phyloP scores from a whole-genome alignment of 2,888 invertebrate genomes.

The Heliothis peltigera region DNA sequence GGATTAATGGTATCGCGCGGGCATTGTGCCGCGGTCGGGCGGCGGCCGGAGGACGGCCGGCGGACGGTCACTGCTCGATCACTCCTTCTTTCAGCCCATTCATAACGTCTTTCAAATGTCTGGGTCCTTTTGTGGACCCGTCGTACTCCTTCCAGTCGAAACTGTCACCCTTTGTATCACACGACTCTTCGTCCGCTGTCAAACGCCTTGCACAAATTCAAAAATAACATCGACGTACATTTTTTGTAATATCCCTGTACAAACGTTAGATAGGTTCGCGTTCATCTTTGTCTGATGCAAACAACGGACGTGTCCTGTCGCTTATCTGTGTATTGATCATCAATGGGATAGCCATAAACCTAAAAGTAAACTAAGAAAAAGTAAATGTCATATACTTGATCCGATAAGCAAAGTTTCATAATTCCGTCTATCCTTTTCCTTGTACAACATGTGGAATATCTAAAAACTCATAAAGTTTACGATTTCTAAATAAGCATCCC shows the following conservation, averaged over 20 bases:
- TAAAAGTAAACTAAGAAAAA: conserved; percentile 53
- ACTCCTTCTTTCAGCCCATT: conserved; percentile 88
- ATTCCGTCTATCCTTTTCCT: conserved; percentile 51
- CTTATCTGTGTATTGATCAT: conserved; percentile 81
- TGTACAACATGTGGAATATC: conserved; percentile 49
- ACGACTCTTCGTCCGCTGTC: conserved; percentile 84
- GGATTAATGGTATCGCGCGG: conserved; percentile 75
- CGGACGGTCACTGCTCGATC: conserved; percentile 82
- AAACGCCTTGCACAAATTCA: conserved; percentile 89
- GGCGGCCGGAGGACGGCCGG: conserved; percentile 53
- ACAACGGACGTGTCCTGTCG: conserved; percentile 84
- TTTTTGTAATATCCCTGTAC: conserved; percentile 85
- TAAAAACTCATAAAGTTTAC: conserved; percentile 33
- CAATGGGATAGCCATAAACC: conserved; percentile 70
- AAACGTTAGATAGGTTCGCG: conserved; percentile 87
- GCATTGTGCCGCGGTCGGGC: conserved; percentile 66
- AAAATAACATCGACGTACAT: conserved; percentile 86
- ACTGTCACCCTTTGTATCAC: conserved; percentile 86
- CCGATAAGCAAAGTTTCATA: conserved; percentile 56
- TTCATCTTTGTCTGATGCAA: conserved; percentile 87
- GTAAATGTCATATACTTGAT: conserved; percentile 61
- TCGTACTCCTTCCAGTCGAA: conserved; percentile 80
- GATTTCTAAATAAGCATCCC: conserved; percentile 26
- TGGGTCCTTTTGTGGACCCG: conserved; percentile 77
- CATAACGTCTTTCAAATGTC: conserved; percentile 87